A percentile compares a stretch with the other conserved stretches of the same genome.
phyloP scores from a whole-genome alignment of 2,113 vertebrate species.

The Aleadryas rufinucha region DNA sequence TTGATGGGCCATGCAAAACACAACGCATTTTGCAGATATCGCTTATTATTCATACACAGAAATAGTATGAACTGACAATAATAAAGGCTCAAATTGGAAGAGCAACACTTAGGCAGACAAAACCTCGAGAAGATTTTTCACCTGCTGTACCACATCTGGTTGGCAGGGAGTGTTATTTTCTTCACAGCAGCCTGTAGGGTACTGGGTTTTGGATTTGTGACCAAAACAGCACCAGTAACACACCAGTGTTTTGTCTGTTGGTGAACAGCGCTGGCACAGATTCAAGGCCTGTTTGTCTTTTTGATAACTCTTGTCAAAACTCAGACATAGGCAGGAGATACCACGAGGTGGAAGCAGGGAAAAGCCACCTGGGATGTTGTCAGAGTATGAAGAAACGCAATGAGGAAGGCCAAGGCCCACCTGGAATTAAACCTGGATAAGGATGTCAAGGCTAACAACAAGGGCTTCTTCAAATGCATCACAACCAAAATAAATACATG shows the following conservation, averaged over 20 bases:
- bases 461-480: background rate
- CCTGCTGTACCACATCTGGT: background rate
- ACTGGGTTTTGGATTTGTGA: background rate
- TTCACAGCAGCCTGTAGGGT: background rate
- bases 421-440: background rate
- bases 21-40: background rate
- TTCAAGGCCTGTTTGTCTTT: background rate
- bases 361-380: background rate
- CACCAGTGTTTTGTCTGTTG: background rate
- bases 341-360: background rate
- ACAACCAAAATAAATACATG: background rate
- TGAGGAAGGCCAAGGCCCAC: background rate
- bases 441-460: background rate
- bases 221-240: background rate
- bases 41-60: background rate
- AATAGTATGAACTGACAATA: background rate
- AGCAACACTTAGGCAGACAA: background rate
- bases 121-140: background rate
- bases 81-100: background rate
- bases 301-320: background rate
- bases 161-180: background rate
- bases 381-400: background rate
- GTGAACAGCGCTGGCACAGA: background rate
- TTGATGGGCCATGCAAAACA: background rate
- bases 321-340: background rate